phyloP scores from a whole-genome alignment of 2,888 invertebrate species.

The Oscheius sp. region DNA sequence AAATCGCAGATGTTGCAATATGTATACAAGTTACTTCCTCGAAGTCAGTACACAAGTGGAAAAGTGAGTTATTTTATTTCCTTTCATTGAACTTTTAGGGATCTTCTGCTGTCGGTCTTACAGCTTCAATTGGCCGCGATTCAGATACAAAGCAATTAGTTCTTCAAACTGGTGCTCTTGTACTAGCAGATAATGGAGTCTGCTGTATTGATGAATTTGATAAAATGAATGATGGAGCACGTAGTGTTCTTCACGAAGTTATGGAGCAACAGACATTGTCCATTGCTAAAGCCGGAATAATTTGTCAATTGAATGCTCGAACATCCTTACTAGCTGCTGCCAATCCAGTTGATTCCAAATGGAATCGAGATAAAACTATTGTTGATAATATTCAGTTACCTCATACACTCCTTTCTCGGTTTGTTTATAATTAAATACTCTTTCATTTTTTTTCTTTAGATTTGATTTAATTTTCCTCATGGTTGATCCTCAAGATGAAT shows the following conservation, averaged over 20 bases:
- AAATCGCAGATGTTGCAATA: constrained; percentile 95
- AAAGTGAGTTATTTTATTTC: constrained; percentile 80
- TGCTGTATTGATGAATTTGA: constrained; percentile 99
- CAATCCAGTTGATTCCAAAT: constrained; percentile 96
- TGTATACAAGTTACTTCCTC: constrained; percentile 90
- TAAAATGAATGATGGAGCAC: constrained; percentile 96
- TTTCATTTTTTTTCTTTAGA: constrained; percentile 73
- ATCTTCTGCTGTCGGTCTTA: constrained; percentile 93
- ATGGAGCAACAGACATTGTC: constrained; percentile 97
- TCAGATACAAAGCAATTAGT: constrained; percentile 82
- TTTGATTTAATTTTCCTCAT: constrained; percentile 98
- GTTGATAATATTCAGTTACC: constrained; percentile 78
- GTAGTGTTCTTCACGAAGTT: constrained; percentile 94
- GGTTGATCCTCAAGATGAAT: constrained; percentile 93
- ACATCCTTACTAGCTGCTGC: constrained; percentile 97
- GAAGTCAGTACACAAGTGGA: constrained; percentile 97
- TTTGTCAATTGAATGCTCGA: constrained; percentile 96
- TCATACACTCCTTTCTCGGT: constrained; percentile 89
- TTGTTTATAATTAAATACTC: neutral
- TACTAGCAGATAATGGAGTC: constrained; percentile 95
- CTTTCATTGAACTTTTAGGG: constrained; percentile 77
- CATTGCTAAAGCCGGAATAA: constrained; percentile 98
- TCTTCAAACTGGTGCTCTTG: constrained; percentile 84
- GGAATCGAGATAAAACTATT: constrained; percentile 83
- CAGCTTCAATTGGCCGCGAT: constrained; percentile 94